A percentile compares a stretch with the other conserved stretches of the same genome.
Conservation (phyloP, 2,797 vertebrate species). For the Cynopterus sphinx region DNA sequence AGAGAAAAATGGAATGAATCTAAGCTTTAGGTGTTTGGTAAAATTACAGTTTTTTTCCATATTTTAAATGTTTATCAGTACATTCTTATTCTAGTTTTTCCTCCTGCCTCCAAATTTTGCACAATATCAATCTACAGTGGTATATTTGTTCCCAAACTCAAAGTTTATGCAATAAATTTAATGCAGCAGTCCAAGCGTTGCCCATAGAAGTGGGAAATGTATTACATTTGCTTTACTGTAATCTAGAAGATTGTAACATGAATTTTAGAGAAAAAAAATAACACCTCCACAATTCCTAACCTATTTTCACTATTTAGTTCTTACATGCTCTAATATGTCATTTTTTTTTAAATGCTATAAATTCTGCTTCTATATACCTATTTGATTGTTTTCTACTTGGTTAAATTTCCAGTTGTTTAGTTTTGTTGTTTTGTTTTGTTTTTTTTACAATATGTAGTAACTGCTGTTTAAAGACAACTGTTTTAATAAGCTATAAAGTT, state of each 20-base stretch:
- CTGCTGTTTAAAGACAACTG: not conserved
- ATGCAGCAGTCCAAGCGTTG: not conserved
- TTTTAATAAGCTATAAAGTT: not conserved
- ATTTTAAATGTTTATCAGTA: not conserved
- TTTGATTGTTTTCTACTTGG: not conserved
- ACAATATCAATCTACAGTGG: not conserved
- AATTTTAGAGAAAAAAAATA: not conserved
- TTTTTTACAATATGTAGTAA: not conserved
- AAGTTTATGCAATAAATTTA: not conserved
- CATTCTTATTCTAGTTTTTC: not conserved
- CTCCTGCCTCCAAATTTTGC: not conserved
- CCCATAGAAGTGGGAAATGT: not conserved
- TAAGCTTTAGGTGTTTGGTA: not conserved
- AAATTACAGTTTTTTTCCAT: not conserved
- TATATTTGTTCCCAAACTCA: not conserved
- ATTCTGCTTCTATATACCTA: not conserved
- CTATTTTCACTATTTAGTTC: not conserved
- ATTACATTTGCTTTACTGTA: not conserved
- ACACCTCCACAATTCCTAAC: not conserved
- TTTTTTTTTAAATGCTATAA: not conserved
- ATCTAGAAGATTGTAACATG: not conserved
- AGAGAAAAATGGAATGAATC: not conserved
- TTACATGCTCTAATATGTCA: not conserved
- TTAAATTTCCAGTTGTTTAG: not conserved
- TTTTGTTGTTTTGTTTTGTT: not conserved